Evolutionary conservation across 1,140 invertebrate genomes (phyloP).

Genomic region (Chrysomallon squamiferum): DNA sequence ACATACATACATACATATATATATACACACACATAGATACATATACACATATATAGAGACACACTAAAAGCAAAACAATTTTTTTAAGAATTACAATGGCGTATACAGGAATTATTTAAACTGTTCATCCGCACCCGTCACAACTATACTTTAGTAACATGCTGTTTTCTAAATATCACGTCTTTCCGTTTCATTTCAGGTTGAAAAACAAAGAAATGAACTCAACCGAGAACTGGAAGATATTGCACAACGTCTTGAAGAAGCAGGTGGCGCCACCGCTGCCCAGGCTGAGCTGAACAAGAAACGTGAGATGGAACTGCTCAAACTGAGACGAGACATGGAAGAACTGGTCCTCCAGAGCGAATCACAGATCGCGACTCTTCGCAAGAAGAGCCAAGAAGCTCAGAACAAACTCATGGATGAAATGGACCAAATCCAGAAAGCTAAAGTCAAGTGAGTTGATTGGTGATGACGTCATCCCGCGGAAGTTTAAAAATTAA

Average conservation of each 20-base stretch:
- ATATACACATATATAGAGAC: too few relatives aligned
- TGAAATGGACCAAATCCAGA: slow-evolving; percentile 98
- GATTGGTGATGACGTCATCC: too few relatives aligned
- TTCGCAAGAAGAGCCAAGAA: slow-evolving; percentile 99
- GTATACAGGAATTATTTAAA: too few relatives aligned
- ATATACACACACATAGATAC: too few relatives aligned
- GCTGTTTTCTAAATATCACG: too few relatives aligned
- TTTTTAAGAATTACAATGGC: too few relatives aligned
- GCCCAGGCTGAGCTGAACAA: slow-evolving; percentile 97
- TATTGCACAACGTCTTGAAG: slow-evolving; percentile 93
- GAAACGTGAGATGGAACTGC: slow-evolving; percentile 96
- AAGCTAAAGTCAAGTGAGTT: slow-evolving; percentile 95
- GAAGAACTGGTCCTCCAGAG: slow-evolving; percentile 98
- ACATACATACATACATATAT: too few relatives aligned
- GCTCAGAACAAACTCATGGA: slow-evolving; percentile 90
- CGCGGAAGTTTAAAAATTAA: neutral
- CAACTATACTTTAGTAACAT: too few relatives aligned
- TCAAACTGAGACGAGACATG: slow-evolving; percentile 95
- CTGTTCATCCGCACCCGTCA: too few relatives aligned
- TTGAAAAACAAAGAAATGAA: slow-evolving; percentile 96
- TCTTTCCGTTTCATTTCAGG: slow-evolving; percentile 62
- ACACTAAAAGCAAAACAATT: too few relatives aligned
- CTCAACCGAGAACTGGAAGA: slow-evolving; percentile 95
- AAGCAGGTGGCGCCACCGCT: slow-evolving; percentile 96
- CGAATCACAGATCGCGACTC: slow-evolving; percentile 88